These are phyloP conservation scores for Ischnus inquisitorius DNA, from an alignment of 2,888 invertebrate species.

Conservation along the genomic window DNA sequence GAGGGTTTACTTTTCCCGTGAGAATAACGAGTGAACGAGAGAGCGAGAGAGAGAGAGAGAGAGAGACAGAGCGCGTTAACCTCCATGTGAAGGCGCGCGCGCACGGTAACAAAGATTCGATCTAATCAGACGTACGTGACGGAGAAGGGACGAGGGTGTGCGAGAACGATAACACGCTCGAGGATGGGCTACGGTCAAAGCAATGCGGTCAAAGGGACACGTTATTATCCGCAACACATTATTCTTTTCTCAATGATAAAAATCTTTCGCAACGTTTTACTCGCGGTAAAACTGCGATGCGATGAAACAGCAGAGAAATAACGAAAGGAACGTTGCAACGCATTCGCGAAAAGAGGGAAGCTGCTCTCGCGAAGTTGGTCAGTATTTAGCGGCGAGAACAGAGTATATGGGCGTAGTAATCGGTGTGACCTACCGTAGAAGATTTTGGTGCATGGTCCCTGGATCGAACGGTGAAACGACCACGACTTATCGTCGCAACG, in stretches of 20 bases:
- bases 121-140: constrained; percentile 64
- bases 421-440: constrained; percentile 64
- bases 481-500: constrained; percentile 23
- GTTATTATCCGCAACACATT: neutral
- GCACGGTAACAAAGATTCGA: constrained; percentile 67
- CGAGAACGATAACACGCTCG: constrained; percentile 38
- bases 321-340: neutral
- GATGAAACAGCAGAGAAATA: neutral
- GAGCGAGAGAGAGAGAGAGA: constrained; percentile 23
- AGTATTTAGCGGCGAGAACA: constrained; percentile 15
- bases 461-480: constrained; percentile 43
- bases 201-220: constrained; percentile 43
- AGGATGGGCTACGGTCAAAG: constrained; percentile 28
- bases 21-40: constrained; percentile 38
- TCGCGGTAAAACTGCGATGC: neutral
- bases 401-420: constrained; percentile 4
- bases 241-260: neutral
- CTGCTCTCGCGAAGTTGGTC: neutral
- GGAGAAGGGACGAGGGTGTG: constrained; percentile 34
- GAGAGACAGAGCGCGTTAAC: constrained; percentile 63
- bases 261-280: neutral
- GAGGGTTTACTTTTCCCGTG: constrained; percentile 53
- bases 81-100: constrained; percentile 65
- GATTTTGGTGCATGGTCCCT: constrained; percentile 65
- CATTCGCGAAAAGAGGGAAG: neutral